A percentile compares a stretch with the other conserved stretches of the same genome.
Conservation (phyloP, 1,140 invertebrate species). For the Calephelis virginiensis region DNA sequence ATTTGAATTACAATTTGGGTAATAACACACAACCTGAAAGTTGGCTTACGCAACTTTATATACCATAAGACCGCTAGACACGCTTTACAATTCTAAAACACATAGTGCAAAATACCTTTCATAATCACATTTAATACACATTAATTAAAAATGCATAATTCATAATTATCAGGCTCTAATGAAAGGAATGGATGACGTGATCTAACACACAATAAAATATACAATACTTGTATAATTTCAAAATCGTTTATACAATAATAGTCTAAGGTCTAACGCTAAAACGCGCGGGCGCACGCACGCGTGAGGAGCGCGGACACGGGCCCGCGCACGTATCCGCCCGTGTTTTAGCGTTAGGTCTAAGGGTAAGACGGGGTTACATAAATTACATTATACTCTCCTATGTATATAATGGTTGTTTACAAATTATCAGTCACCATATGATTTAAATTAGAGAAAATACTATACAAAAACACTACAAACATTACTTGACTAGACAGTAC, state of each 20-base stretch:
- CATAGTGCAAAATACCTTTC: constrained; percentile 45
- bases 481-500: constrained; percentile 76
- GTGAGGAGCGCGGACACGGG: too few species aligned
- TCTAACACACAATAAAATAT: constrained; percentile 26
- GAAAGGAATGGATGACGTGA: constrained; percentile 42
- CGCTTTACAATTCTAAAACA: constrained; percentile 47
- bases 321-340: too few species aligned
- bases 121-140: constrained; percentile 38
- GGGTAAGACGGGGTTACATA: constrained; percentile 18
- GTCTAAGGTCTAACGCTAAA: background rate
- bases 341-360: too few species aligned
- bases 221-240: constrained; percentile 25
- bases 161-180: constrained; percentile 44
- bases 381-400: constrained; percentile 18
- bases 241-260: constrained; percentile 25
- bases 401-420: constrained; percentile 32
- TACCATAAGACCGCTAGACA: constrained; percentile 52
- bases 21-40: constrained; percentile 69
- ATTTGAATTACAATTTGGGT: constrained; percentile 31
- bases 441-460: constrained; percentile 61
- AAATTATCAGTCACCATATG: constrained; percentile 59
- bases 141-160: constrained; percentile 48
- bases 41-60: constrained; percentile 56
- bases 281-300: too few species aligned
- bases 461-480: constrained; percentile 71